Evolutionary conservation across 2,113 vertebrate genomes (phyloP), one percentile per base, ranked within the genome.

Genomic region (Brachirus orientalis): DNA sequence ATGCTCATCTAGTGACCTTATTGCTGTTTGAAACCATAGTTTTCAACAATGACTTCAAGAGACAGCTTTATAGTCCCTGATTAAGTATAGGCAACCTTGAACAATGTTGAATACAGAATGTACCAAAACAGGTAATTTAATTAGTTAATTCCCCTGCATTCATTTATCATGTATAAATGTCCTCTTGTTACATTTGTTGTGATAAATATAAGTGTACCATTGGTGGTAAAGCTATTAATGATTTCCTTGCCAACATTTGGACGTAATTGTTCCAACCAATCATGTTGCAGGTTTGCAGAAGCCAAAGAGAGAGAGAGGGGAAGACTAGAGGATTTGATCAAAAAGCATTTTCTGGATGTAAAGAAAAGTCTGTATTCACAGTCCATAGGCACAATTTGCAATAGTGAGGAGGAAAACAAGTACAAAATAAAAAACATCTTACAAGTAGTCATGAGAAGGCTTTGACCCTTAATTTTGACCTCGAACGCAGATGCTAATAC

Each of bases 241-340:
- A n/a, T n/a, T n/a, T n/a, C n/a, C n/a, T n/a, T n/a, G n/a, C n/a
- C n/a, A n/a, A n/a, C n/a, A n/a, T n/a, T 28, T 68, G 56, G 64
- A 77, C 69, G 82, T 59, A 79, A 83, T 79, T 79, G 81, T 53
- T 56, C 28, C 18, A 79, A 59, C 38, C 38, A 63, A 58, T 50
- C 38, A 20, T 41, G 50, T 73, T 68, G 58, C 16, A 59, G 57
- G 47, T 17, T 51, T 40, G 2, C 7, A 53, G 28, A 36, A 41
- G 55, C 17, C 37, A 38, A 8, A 67, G 17, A 51, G 40, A 67
- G 22, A 41, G 13, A 10, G 4, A 16, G 28, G n/a, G n/a, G n/a
- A n/a, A n/a, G n/a, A n/a, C n/a, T n/a, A 50, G 47, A 69, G 50
- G 19, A 48, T 4, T 48, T 4, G 0, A 28, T 6, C 28, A 28